These are phyloP conservation scores for Pegea sp. DNA, from an alignment of 23 tunicate species.

Conservation along the genomic window DNA sequence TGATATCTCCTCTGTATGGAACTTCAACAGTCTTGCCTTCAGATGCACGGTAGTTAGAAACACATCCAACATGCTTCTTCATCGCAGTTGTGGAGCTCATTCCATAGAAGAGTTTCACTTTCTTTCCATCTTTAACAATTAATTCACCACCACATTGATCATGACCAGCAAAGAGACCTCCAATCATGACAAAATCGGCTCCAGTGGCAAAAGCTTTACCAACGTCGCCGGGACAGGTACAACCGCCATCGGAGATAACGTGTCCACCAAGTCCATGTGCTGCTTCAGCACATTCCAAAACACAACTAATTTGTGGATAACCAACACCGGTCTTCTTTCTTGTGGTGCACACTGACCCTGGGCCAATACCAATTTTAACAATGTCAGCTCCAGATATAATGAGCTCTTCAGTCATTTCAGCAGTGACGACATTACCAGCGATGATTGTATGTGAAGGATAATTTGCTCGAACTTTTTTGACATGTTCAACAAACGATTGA, in stretches of 20 bases:
- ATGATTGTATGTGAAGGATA: neutral
- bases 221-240: constrained; percentile 1
- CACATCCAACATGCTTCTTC: constrained; percentile 1
- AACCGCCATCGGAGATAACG: constrained; percentile 3
- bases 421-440: constrained; percentile 4
- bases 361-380: constrained; percentile 4
- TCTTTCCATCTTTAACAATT: constrained; percentile 1
- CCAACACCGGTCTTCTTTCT: constrained; percentile 3
- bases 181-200: constrained; percentile 6
- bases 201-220: neutral
- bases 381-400: neutral
- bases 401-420: constrained; percentile 2
- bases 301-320: neutral
- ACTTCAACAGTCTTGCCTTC: constrained; percentile 3
- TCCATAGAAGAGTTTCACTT: constrained; percentile 2
- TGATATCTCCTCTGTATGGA: neutral
- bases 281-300: constrained; percentile 1
- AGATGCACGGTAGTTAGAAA: neutral
- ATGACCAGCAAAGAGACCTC: constrained; percentile 1
- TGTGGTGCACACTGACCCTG: constrained; percentile 4
- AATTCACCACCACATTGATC: neutral
- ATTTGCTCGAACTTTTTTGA: neutral
- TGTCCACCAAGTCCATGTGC: neutral
- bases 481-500: constrained; percentile 1
- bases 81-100: neutral